Percentiles rank a stretch among this genome's conserved stretches.
phyloP scores from a whole-genome alignment of 2,113 vertebrate species.

The Chrysochloris asiatica region DNA sequence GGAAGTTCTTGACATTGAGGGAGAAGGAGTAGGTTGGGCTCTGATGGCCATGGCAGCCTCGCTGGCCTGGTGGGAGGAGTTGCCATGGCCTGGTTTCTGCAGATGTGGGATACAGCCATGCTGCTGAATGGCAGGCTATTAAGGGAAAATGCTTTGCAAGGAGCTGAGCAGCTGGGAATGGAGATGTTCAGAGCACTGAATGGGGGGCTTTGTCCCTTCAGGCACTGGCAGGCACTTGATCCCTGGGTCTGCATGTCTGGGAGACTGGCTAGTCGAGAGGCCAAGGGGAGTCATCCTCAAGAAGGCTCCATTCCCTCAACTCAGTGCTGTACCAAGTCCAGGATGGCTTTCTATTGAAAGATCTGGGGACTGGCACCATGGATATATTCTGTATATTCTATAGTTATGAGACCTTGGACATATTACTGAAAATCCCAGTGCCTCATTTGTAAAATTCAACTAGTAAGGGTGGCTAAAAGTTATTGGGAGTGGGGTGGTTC shows the following conservation, averaged over 20 bases:
- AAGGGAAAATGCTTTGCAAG: slow-evolving; percentile 81
- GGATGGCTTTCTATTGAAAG: background rate
- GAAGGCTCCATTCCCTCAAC: background rate
- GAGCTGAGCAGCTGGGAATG: slow-evolving; percentile 76
- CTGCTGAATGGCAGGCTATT: slow-evolving; percentile 76
- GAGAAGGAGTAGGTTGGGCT: slow-evolving; percentile 33
- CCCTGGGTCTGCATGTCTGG: slow-evolving; percentile 45
- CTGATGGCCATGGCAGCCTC: slow-evolving; percentile 20
- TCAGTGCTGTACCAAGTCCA: background rate
- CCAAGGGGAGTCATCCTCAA: background rate
- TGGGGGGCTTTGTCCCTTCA: slow-evolving; percentile 63
- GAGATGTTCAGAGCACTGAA: slow-evolving; percentile 57
- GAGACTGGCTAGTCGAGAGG: slow-evolving; percentile 45
- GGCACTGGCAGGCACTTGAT: slow-evolving; percentile 27
- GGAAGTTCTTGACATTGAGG: background rate
- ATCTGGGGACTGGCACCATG: background rate
- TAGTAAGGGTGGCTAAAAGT: background rate
- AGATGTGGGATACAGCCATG: slow-evolving; percentile 75
- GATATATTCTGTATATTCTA: background rate
- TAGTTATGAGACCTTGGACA: background rate
- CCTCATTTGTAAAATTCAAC: background rate
- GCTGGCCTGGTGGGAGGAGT: slow-evolving; percentile 69
- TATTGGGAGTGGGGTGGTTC: too few species aligned
- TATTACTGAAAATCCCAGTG: background rate
- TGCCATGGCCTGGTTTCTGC: slow-evolving; percentile 71